Base-by-base conservation (phyloP, 37 sponge, comb jelly and placozoan genomes). In the Aplysina aerophoba region DNA sequence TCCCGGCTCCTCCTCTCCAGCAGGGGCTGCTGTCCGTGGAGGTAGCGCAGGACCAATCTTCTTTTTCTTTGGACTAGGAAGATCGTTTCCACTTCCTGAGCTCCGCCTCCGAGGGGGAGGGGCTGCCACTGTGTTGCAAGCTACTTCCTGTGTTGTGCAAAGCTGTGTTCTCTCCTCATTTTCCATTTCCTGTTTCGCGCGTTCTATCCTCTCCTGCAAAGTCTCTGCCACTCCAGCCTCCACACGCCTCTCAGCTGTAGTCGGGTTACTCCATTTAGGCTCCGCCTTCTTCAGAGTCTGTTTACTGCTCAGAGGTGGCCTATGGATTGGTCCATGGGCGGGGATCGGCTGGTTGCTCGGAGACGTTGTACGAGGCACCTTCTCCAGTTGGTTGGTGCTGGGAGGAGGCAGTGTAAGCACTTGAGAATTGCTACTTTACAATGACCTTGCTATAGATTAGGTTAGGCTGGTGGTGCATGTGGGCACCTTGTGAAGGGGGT, bases 401-500 rank as follows among this genome's bases (percentile, higher is more conserved):
- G 28, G 71, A n/a, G n/a, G n/a, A n/a, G n/a, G n/a, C n/a, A n/a
- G n/a, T n/a, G n/a, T n/a, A n/a, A n/a, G n/a, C n/a, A n/a, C n/a
- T n/a, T n/a, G n/a, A n/a, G n/a, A n/a, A n/a, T n/a, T n/a, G n/a
- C n/a, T n/a, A n/a, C n/a, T n/a, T n/a, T n/a, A n/a, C n/a, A n/a
- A n/a, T n/a, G n/a, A n/a, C n/a, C n/a, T n/a, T n/a, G n/a, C n/a
- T n/a, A n/a, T n/a, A n/a, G n/a, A n/a, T n/a, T n/a, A n/a, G n/a
- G n/a, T n/a, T n/a, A n/a, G n/a, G n/a, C n/a, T n/a, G n/a, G n/a
- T n/a, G n/a, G n/a, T n/a, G n/a, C n/a, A n/a, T n/a, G n/a, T n/a
- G n/a, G n/a, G n/a, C 8, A 75, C 78, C 78, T 75, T 41, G 37
- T 75, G 78, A 75, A 75, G 8, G 37, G 54, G 6, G 78, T 53